Percentiles rank a stretch among this genome's conserved stretches.
These are phyloP conservation scores for Labeo calbasu DNA, from an alignment of 2,797 vertebrate genomes.

Conservation along the genomic window DNA sequence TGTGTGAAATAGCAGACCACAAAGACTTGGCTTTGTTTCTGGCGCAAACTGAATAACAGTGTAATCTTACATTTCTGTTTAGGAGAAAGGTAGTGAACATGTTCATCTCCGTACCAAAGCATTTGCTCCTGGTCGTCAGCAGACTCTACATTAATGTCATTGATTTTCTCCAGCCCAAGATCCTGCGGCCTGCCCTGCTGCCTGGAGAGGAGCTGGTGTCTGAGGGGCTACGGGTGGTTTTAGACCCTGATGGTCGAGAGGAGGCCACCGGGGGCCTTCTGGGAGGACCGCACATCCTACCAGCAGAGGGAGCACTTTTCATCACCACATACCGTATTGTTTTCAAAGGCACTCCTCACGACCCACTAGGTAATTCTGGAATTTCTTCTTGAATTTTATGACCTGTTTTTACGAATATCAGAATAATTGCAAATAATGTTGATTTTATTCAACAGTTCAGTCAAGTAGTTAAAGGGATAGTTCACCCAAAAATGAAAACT, in stretches of 20 bases:
- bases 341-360: constrained; percentile 96
- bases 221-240: constrained; percentile 92
- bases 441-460: background rate
- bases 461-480: background rate
- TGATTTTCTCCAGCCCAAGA: constrained; percentile 86
- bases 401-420: background rate
- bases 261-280: constrained; percentile 93
- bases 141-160: background rate
- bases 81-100: background rate
- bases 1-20: constrained; percentile 19
- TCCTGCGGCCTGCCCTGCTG: constrained; percentile 89
- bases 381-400: background rate
- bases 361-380: constrained; percentile 86
- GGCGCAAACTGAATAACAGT: constrained; percentile 3
- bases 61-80: background rate
- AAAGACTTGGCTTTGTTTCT: constrained; percentile 7
- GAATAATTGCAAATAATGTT: background rate
- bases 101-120: background rate
- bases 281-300: constrained; percentile 95
- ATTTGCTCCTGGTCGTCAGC: constrained; percentile 1
- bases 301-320: constrained; percentile 97
- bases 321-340: constrained; percentile 96
- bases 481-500: no score
- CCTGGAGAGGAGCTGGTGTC: constrained; percentile 95
- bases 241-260: constrained; percentile 94